phyloP scores from a whole-genome alignment of 2,113 vertebrate genomes.

The Corythaixoides concolor region DNA sequence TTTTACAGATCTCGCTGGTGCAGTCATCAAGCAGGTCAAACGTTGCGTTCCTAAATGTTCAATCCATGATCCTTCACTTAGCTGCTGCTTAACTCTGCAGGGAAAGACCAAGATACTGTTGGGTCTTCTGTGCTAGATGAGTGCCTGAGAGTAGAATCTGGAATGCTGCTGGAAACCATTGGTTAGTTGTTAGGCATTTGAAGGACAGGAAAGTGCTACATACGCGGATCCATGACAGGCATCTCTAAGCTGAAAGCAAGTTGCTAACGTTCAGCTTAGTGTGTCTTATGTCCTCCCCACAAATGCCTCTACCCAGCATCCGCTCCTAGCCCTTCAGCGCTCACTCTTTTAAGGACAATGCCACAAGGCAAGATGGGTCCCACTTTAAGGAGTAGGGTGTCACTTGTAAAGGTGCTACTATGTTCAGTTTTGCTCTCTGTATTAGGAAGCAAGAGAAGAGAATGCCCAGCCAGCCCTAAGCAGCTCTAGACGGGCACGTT shows the following conservation, averaged over 20 bases:
- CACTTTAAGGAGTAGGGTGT: not conserved
- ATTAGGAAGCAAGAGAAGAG: not conserved
- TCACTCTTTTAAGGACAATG: not conserved
- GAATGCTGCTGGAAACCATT: not conserved
- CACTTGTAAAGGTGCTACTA: fast-evolving
- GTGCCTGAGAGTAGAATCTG: not conserved
- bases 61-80: not conserved
- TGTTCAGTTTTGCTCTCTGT: not conserved
- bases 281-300: no score
- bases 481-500: not conserved
- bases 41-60: not conserved
- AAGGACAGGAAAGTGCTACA: not conserved
- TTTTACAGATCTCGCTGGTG: not conserved
- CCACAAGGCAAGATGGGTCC: not conserved
- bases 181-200: not conserved
- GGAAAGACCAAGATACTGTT: no score
- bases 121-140: not conserved
- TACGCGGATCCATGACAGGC: not conserved
- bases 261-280: not conserved
- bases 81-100: not conserved
- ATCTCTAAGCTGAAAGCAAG: not conserved
- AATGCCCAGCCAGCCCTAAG: not conserved
- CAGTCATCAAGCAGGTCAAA: not conserved
- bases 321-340: not conserved
- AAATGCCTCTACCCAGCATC: not conserved